Conservation (phyloP, 2,888 invertebrate species). For the Habroteleia sp. region DNA sequence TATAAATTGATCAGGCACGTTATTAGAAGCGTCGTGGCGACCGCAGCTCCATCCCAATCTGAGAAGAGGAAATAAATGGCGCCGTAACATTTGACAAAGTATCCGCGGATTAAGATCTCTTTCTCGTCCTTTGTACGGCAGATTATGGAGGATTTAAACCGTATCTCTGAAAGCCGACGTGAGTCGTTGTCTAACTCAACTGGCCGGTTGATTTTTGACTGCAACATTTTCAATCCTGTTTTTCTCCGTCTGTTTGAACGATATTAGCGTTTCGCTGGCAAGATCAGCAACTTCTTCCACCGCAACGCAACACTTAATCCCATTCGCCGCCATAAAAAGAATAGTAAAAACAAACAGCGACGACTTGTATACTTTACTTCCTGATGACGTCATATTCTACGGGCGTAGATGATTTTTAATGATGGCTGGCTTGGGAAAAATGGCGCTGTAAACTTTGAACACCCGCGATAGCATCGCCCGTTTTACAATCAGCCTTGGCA, state of each 20-base stretch:
- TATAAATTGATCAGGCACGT: too few species aligned
- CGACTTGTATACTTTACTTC: constrained; percentile 21
- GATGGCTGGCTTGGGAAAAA: constrained; percentile 23
- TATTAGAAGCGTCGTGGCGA: too few species aligned
- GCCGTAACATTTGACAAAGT: constrained; percentile 7
- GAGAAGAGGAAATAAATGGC: constrained; percentile 4
- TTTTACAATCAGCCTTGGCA: constrained; percentile 25
- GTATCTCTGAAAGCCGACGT: constrained; percentile 10
- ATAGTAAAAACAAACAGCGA: constrained; percentile 35
- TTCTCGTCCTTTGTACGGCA: constrained; percentile 3
- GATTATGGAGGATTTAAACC: constrained; percentile 11
- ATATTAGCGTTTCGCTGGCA: constrained; percentile 6
- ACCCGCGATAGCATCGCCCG: constrained; percentile 12
- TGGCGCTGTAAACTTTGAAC: constrained; percentile 23
- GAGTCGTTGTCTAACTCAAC: background rate
- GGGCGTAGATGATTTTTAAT: constrained; percentile 32
- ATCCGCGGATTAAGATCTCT: constrained; percentile 10
- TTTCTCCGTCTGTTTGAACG: background rate
- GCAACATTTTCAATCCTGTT: background rate
- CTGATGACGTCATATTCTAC: constrained; percentile 25
- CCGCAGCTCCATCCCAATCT: too few species aligned
- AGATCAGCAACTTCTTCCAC: constrained; percentile 25
- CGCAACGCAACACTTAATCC: constrained; percentile 25
- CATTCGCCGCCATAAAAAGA: constrained; percentile 23
- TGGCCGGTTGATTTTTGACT: constrained; percentile 7